Percentiles rank a stretch among this genome's conserved stretches.
These are phyloP conservation scores for Phalloptychus januarius DNA, from an alignment of 2,797 vertebrate genomes.

Conservation along the genomic window DNA sequence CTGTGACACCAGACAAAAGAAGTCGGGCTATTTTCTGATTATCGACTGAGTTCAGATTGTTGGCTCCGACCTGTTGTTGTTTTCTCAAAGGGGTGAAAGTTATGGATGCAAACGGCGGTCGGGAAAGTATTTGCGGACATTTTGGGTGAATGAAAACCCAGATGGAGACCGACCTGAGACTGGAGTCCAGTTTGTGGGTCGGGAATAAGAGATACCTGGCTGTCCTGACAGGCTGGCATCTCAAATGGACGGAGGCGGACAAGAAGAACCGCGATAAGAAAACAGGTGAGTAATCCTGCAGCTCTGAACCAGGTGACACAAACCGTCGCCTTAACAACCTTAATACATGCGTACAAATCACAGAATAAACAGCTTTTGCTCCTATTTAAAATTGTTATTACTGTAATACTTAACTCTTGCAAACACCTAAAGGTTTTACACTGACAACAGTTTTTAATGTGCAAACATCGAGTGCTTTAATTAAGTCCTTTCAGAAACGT, in stretches of 20 bases:
- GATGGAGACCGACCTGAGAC: conserved; percentile 73
- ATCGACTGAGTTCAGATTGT: conserved; percentile 5
- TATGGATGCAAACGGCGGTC: conserved; percentile 18
- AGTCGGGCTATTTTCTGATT: neutral
- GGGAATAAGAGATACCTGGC: conserved; percentile 76
- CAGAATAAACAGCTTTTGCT: neutral
- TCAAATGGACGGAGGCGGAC: conserved; percentile 82
- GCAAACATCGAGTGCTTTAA: neutral
- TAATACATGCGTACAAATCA: neutral
- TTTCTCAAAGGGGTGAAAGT: conserved; percentile 8
- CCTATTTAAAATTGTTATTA: neutral
- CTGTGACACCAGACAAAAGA: conserved; percentile 2
- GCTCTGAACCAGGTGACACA: neutral
- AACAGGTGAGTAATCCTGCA: conserved; percentile 64
- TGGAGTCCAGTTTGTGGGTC: conserved; percentile 82
- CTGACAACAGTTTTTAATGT: neutral
- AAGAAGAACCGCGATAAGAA: conserved; percentile 77
- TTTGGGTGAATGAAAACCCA: conserved; percentile 10
- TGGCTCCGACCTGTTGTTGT: neutral
- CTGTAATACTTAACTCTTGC: neutral
- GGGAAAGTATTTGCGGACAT: neutral
- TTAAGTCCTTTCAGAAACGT: conserved; percentile 35
- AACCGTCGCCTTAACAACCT: neutral
- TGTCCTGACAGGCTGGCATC: conserved; percentile 78
- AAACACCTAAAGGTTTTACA: neutral